These are phyloP conservation scores for Tridacna gigas DNA, from an alignment of 2,888 invertebrate genomes.

Conservation along the genomic window DNA sequence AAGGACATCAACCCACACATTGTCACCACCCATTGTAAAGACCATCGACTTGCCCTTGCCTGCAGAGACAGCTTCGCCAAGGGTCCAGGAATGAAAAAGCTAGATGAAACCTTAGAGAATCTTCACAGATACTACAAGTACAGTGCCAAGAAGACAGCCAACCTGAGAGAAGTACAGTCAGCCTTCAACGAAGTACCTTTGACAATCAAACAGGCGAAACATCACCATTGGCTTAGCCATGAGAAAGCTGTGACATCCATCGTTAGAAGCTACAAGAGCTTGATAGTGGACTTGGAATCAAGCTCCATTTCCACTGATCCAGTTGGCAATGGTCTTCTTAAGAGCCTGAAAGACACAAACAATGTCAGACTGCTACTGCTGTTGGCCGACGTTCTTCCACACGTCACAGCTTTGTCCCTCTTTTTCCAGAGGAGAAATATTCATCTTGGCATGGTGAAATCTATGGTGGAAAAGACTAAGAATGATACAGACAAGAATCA, in stretches of 20 bases:
- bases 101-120: neutral
- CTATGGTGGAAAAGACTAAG: constrained; percentile 41
- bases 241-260: constrained; percentile 50
- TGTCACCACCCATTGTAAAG: constrained; percentile 41
- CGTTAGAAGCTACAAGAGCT: constrained; percentile 35
- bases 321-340: constrained; percentile 56
- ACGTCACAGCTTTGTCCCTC: constrained; percentile 38
- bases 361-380: constrained; percentile 39
- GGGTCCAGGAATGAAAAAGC: constrained; percentile 1
- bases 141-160: constrained; percentile 37
- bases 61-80: constrained; percentile 41
- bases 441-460: constrained; percentile 38
- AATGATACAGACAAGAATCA: constrained; percentile 13
- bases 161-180: constrained; percentile 47
- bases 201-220: constrained; percentile 58
- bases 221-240: constrained; percentile 61
- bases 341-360: constrained; percentile 46
- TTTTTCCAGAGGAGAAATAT: constrained; percentile 43
- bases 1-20: constrained; percentile 39
- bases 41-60: constrained; percentile 50
- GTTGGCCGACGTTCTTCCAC: constrained; percentile 60
- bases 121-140: neutral
- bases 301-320: constrained; percentile 29
- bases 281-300: constrained; percentile 55
- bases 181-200: constrained; percentile 49